These are phyloP conservation scores for Zoroaster sp. DNA, from an alignment of 53 echinoderm and acorn worm species.

Conservation along the genomic window DNA sequence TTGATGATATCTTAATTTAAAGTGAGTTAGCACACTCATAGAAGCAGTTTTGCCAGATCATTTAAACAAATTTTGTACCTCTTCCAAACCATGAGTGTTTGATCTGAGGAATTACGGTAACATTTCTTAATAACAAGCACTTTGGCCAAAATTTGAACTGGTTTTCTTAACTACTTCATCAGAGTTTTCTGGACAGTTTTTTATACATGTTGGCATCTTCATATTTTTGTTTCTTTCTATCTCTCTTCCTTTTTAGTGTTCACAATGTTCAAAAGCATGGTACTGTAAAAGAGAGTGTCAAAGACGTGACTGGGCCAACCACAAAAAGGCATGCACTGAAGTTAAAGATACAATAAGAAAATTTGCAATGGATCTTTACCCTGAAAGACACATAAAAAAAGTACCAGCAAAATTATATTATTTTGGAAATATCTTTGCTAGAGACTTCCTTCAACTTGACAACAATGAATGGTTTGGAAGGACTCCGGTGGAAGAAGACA, in stretches of 20 bases:
- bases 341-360: neutral
- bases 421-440: neutral
- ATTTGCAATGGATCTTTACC: neutral
- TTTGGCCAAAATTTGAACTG: neutral
- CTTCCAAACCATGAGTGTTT: too few species aligned
- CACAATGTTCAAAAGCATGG: slow-evolving; percentile 17
- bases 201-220: neutral
- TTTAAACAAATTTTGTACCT: too few species aligned
- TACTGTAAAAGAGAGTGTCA: slow-evolving; percentile 53
- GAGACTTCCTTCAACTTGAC: neutral
- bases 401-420: neutral
- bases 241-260: slow-evolving; percentile 31
- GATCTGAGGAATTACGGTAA: neutral
- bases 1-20: too few species aligned
- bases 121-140: neutral
- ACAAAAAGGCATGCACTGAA: neutral
- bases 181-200: neutral
- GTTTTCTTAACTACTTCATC: neutral
- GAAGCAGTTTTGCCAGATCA: too few species aligned
- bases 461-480: neutral
- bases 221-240: neutral
- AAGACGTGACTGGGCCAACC: neutral
- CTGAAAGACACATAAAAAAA: too few species aligned
- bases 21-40: too few species aligned
- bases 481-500: neutral